phyloP scores from a whole-genome alignment of 2,113 vertebrate species.

The Sinosuthora webbiana region DNA sequence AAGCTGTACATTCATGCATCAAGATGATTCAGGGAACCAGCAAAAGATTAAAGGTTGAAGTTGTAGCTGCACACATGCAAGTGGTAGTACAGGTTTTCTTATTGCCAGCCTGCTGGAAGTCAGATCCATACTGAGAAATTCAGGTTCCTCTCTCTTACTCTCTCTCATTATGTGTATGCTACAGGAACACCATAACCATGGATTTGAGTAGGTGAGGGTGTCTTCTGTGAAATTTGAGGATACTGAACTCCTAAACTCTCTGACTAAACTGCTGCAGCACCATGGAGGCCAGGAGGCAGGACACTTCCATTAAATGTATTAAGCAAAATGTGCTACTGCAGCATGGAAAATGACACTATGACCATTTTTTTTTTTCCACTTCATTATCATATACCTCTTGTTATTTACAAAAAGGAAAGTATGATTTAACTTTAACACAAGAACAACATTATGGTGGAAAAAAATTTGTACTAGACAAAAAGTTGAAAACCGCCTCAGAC shows the following conservation, averaged over 20 bases:
- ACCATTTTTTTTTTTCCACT: background rate
- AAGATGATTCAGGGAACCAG: background rate
- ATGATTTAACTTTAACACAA: background rate
- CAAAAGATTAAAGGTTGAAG: background rate
- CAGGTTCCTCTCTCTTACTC: background rate
- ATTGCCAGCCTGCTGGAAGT: background rate
- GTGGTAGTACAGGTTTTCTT: background rate
- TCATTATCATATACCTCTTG: background rate
- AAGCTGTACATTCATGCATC: background rate
- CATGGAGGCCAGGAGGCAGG: background rate
- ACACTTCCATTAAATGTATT: background rate
- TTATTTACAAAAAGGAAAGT: background rate
- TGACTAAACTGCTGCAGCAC: background rate
- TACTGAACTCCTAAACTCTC: background rate
- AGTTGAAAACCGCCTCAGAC: background rate
- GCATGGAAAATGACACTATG: background rate
- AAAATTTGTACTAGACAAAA: background rate
- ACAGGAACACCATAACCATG: background rate
- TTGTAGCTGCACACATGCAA: background rate
- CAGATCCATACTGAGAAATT: background rate
- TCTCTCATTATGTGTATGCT: background rate
- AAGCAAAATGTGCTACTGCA: background rate
- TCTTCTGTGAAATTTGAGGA: background rate
- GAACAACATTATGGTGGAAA: background rate
- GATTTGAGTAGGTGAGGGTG: background rate